Evolutionary conservation across 2,797 vertebrate genomes (phyloP).

Genomic region (Anabas testudineus): DNA sequence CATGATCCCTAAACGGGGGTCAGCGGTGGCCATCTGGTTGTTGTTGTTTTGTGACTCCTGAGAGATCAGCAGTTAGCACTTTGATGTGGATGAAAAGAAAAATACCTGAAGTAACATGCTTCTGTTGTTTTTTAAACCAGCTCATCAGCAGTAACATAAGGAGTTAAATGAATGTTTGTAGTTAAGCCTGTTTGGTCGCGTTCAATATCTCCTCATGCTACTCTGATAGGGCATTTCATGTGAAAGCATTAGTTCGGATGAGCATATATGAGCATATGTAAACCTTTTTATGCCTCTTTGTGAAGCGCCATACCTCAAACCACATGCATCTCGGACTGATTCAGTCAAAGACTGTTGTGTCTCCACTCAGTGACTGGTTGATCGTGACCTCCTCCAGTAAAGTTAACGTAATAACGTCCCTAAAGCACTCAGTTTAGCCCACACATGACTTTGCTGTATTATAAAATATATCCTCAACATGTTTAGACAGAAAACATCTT

Average conservation of each 20-base stretch:
- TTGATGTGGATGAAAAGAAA: slow-evolving; percentile 54
- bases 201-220: slow-evolving; percentile 41
- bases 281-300: slow-evolving; percentile 65
- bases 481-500: slow-evolving; percentile 26
- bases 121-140: slow-evolving; percentile 61
- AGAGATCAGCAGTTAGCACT: slow-evolving; percentile 51
- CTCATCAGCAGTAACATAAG: slow-evolving; percentile 53
- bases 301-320: slow-evolving; percentile 61
- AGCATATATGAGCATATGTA: slow-evolving; percentile 36
- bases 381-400: slow-evolving; percentile 45
- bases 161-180: slow-evolving; percentile 61
- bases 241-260: slow-evolving; percentile 42
- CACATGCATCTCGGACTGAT: slow-evolving; percentile 64
- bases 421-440: slow-evolving; percentile 49
- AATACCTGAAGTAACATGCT: slow-evolving; percentile 51
- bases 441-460: slow-evolving; percentile 56
- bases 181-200: slow-evolving; percentile 45
- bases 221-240: slow-evolving; percentile 42
- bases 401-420: slow-evolving; percentile 57
- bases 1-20: slow-evolving; percentile 15
- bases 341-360: slow-evolving; percentile 73
- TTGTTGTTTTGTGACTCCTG: slow-evolving; percentile 39
- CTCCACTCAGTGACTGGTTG: slow-evolving; percentile 57
- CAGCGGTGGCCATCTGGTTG: slow-evolving; percentile 24
- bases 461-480: slow-evolving; percentile 43